Evolutionary conservation across 1,140 invertebrate species (phyloP).

Genomic region (Theocolax elegans): DNA sequence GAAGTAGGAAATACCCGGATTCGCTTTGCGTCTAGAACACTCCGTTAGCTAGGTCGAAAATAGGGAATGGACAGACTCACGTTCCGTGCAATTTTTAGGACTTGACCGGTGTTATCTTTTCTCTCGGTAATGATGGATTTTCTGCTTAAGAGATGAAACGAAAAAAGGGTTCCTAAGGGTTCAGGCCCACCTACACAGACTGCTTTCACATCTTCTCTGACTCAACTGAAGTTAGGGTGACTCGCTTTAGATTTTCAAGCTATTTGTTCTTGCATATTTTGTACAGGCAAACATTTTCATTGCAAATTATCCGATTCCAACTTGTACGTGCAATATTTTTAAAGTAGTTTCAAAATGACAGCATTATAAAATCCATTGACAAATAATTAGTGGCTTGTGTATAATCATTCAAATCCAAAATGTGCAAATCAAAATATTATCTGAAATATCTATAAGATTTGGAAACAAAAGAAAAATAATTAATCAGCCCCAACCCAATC

Average conservation of each 20-base stretch:
- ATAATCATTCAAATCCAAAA: too few species aligned
- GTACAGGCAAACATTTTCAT: too few species aligned
- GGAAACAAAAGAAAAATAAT: not conserved
- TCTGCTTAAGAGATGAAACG: not conserved
- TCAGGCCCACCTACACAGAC: not conserved
- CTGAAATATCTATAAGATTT: not conserved
- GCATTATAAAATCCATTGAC: too few species aligned
- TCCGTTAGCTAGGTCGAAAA: conserved; percentile 12
- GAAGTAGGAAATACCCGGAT: too few species aligned
- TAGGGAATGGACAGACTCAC: conserved; percentile 1
- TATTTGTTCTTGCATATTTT: too few species aligned
- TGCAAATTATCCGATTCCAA: too few species aligned
- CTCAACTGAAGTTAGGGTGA: too few species aligned
- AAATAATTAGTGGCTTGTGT: too few species aligned
- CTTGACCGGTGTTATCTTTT: not conserved
- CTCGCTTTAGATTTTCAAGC: too few species aligned
- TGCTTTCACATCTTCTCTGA: not conserved
- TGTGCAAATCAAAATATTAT: too few species aligned
- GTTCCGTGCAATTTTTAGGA: not conserved
- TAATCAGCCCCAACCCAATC: not conserved
- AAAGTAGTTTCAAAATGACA: too few species aligned
- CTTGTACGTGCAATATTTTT: too few species aligned
- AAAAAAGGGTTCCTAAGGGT: not conserved
- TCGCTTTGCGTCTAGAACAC: conserved; percentile 34
- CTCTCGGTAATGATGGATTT: not conserved